Evolutionary conservation across 1,140 invertebrate species (phyloP), one percentile per base, ranked within the genome.

Genomic region (Atta colombica): DNA sequence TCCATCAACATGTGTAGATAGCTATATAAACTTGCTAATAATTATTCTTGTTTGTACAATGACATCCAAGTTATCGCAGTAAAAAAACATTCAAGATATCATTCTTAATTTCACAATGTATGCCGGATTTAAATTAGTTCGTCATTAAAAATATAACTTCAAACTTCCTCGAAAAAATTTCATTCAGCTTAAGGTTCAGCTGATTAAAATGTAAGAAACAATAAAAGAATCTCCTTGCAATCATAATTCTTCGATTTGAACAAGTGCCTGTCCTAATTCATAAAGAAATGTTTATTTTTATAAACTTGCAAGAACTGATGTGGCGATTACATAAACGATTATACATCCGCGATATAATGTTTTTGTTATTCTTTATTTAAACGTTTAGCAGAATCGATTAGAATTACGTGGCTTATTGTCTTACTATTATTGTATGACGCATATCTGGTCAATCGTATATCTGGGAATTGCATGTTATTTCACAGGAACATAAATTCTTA

Each of bases 391-490:
- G 69, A 84, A 84, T 75, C 39, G 39, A 25, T 35, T 63, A 25
- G n/a, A 84, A 16, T 84, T 84, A 75, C 69, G 69, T 84, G 55
- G 55, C 69, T 8, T 75, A 18, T 3, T n/a, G 25, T 14, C 35
- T 28, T 81, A 60, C 68, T 45, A n/a, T 25, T 31, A 75, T 8
- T 1, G 55, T 21, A 61, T 82, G 80, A 82, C 55, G 28, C 69
- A 75, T 63, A 51, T 84, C 10, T 45, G 39, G 39, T 45, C 39
- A 84, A 82, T 82, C 55, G 18, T 16, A 21, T 8, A 10, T 74
- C 80, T 82, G 55, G 55, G 74, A 84, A 75, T 74, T 63, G 55
- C 28, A 51, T 51, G 28, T 12, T 18, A 35, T 75, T 84, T 84
- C 39, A 6, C 14, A 49, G 53, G 21, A 82, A 51, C 39, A 25